Percentiles rank a stretch among this genome's conserved stretches.
phyloP scores from a whole-genome alignment of 1,140 invertebrate genomes.

The Gryllus bimaculatus region DNA sequence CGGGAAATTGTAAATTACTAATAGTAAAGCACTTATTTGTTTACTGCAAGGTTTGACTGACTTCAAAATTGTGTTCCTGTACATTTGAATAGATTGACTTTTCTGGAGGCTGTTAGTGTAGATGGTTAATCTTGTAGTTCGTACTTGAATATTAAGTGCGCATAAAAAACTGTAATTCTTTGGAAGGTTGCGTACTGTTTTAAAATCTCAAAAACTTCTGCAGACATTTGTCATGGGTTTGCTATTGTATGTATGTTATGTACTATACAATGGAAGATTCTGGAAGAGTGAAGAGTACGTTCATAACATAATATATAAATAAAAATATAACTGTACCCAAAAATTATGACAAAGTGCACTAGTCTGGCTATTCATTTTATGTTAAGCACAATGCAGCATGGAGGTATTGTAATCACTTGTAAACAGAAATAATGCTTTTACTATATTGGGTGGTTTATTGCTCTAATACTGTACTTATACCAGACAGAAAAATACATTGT shows the following conservation, averaged over 20 bases:
- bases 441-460: no score
- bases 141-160: background rate
- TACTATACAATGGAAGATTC: background rate
- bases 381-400: no score
- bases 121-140: background rate
- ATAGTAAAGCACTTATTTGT: no score
- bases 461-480: background rate
- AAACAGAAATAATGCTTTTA: background rate
- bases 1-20: no score
- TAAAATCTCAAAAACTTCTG: background rate
- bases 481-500: background rate
- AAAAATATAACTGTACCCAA: background rate
- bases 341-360: background rate
- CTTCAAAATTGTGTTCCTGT: background rate
- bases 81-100: background rate
- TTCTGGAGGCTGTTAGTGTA: background rate
- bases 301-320: background rate
- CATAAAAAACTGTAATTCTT: background rate
- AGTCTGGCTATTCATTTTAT: background rate
- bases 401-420: background rate
- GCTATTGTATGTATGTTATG: background rate
- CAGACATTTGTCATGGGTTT: background rate
- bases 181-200: background rate
- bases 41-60: background rate
- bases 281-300: background rate